phyloP scores from a whole-genome alignment of 2,113 vertebrate genomes.

The Solea solea region DNA sequence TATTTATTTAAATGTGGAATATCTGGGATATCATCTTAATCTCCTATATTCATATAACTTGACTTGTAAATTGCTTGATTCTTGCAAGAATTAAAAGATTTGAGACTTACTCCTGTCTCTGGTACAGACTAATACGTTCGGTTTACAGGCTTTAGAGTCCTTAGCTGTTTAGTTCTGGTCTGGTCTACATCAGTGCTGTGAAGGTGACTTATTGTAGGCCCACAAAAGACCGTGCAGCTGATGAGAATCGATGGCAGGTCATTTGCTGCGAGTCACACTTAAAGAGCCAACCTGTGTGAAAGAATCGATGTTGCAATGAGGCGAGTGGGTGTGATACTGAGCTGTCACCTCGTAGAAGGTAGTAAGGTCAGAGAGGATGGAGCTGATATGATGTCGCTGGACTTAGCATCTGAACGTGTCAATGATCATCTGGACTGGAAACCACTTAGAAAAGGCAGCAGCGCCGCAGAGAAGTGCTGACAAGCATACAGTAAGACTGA shows the following conservation, averaged over 20 bases:
- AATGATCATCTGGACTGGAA: constrained; percentile 20
- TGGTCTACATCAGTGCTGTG: constrained; percentile 8
- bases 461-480: constrained; percentile 36
- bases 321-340: constrained; percentile 17
- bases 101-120: too few species aligned
- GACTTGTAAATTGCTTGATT: too few species aligned
- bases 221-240: constrained; percentile 10
- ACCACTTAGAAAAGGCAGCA: not conserved
- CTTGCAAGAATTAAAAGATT: too few species aligned
- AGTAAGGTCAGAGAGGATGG: constrained; percentile 11
- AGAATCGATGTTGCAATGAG: constrained; percentile 34
- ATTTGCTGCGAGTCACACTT: constrained; percentile 31
- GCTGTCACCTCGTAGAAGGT: constrained; percentile 1
- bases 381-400: not conserved
- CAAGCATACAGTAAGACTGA: not conserved
- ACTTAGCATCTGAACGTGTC: constrained; percentile 3
- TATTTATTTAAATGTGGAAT: too few species aligned
- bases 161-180: not conserved
- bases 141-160: too few species aligned
- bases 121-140: too few species aligned
- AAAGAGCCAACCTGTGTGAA: constrained; percentile 27
- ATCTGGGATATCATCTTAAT: too few species aligned
- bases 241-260: constrained; percentile 16
- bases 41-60: too few species aligned
- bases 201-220: constrained; percentile 16